Conservation (phyloP, 2,888 invertebrate genomes). For the Diaprepes abbreviatus region DNA sequence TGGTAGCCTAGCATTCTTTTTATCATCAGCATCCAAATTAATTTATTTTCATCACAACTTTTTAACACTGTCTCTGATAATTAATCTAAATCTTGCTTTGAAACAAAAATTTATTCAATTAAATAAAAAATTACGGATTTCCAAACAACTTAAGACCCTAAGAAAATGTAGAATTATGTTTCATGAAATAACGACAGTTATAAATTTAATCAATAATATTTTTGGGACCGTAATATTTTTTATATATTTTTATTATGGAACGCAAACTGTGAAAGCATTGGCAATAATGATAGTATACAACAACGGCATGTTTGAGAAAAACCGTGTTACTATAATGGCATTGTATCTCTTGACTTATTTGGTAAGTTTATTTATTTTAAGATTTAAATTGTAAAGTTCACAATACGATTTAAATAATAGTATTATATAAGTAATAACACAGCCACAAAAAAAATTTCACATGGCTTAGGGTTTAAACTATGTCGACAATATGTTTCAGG, state of each 20-base stretch:
- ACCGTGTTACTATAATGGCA: not conserved
- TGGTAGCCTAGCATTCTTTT: not conserved
- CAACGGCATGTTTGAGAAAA: not conserved
- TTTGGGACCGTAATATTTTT: not conserved
- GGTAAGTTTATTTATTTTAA: constrained; percentile 1
- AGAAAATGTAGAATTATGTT: not conserved
- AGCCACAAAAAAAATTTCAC: too few relatives aligned
- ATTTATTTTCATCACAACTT: not conserved
- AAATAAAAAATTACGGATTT: not conserved
- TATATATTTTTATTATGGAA: not conserved
- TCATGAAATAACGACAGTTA: not conserved
- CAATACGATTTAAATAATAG: too few relatives aligned
- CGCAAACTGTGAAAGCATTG: not conserved
- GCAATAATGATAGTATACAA: not conserved
- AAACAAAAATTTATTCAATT: not conserved
- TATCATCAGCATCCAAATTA: not conserved
- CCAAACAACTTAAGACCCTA: not conserved
- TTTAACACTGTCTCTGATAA: not conserved
- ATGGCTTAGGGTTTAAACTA: too few relatives aligned
- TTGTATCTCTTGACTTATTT: not conserved
- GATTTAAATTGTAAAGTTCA: too few relatives aligned
- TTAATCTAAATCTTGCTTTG: not conserved
- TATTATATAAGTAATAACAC: too few relatives aligned
- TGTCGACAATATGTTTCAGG: too few relatives aligned
- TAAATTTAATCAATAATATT: not conserved